Base-by-base conservation (phyloP, 2,888 invertebrate species). In the Villa cingulata region DNA sequence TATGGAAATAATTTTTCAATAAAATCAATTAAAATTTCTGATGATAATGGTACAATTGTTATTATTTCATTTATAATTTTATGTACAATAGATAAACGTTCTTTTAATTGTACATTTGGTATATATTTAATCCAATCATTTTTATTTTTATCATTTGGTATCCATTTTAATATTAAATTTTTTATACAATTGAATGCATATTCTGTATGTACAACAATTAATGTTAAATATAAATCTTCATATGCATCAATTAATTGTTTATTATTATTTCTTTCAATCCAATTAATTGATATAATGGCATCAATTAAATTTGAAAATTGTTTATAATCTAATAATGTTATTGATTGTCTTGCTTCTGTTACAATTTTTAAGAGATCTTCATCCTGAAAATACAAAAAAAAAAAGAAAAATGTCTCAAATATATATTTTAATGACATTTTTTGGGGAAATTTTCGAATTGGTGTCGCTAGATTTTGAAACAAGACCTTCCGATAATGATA, bases 1-100 rank as follows among this genome's bases (percentile, higher is more conserved):
- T 87, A 92, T 0, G 94, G 94, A 66, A 83, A 91, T 42, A 75
- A 71, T 4, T 73, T 71, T 47, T 73, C 70, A 17, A 88, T 67
- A 14, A 77, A 72, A 41, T 81, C 76, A 55, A 85, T 62, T 17
- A 90, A 65, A 19, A 85, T 65, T 51, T 82, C 80, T 57, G 77
- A 78, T 20, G 83, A 78, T 77, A 81, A 74, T 17, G 82, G 82
- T 38, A 70, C 64, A 2, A 64, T 62, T 3, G 61, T 62, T 1
- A 68, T 50, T 34, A 69, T 57, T 12, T 70, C 66, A 49, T 62
- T 59, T 1, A 78, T 56, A 10, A 74, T 59, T 17, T 69, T 61
- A 57, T 89, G 89, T 6, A 84, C 68, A 56, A 81, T 75, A 45
- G 76, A 72, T 66, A 81, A 76, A 58, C 72, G 75, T 39, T 64